phyloP scores from a whole-genome alignment of 2,797 vertebrate genomes.

The Psittacula echo region DNA sequence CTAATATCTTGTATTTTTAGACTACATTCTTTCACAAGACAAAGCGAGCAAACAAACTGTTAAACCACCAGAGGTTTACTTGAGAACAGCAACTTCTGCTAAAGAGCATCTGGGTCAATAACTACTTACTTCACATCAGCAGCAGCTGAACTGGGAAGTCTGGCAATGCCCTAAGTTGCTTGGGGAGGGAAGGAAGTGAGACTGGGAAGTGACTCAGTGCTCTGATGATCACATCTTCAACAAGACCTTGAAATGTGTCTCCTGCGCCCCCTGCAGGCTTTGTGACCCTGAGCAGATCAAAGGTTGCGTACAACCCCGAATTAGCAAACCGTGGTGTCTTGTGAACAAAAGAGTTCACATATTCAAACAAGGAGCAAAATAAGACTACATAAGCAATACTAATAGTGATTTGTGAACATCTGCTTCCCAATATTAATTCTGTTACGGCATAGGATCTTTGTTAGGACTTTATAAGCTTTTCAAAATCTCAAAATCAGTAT shows the following conservation, averaged over 20 bases:
- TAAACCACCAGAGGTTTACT: not conserved
- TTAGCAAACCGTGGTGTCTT: not conserved
- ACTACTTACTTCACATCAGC: not conserved
- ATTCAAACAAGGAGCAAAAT: not conserved
- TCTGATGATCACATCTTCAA: not conserved
- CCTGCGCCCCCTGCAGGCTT: constrained; percentile 35
- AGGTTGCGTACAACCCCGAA: rapidly evolving
- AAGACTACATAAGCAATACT: not conserved
- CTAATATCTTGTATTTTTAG: rapidly evolving
- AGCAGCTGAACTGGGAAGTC: not conserved
- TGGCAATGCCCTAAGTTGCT: not conserved
- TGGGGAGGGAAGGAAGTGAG: not conserved
- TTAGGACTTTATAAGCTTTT: not conserved
- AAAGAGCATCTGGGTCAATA: not conserved
- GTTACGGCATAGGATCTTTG: not conserved
- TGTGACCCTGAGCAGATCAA: not conserved
- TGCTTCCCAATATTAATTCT: not conserved
- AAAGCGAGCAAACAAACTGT: not conserved
- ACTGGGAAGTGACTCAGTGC: not conserved
- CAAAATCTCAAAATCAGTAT: not conserved
- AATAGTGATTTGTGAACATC: not conserved
- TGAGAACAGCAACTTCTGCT: not conserved
- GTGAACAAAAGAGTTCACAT: not conserved
- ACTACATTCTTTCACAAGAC: not conserved
- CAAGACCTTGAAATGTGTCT: not conserved